Evolutionary conservation across 2,888 invertebrate species (phyloP).

Genomic region (Oxystoma pomonae): DNA sequence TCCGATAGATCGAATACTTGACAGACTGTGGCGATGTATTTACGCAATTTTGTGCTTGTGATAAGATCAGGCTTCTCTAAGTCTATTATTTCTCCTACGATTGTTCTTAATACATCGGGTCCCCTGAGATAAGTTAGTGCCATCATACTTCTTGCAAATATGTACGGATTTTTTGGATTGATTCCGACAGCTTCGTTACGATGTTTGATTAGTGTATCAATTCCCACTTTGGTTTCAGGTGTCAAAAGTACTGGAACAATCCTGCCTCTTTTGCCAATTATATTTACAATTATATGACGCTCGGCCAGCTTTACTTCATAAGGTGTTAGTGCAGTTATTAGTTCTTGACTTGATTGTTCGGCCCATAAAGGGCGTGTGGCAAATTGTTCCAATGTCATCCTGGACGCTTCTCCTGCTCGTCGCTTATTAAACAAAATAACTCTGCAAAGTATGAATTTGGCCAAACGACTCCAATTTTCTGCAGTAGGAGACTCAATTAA

Average conservation of each 20-base stretch:
- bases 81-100: too few relatives aligned
- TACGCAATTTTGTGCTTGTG: slow-evolving; percentile 30
- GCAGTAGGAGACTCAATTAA: too few relatives aligned
- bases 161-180: slow-evolving; percentile 20
- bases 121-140: slow-evolving; percentile 18
- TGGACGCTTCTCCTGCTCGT: slow-evolving; percentile 23
- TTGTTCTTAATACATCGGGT: slow-evolving; percentile 21
- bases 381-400: slow-evolving; percentile 22
- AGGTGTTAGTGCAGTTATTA: slow-evolving; percentile 18
- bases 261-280: slow-evolving; percentile 21
- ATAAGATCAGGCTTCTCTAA: slow-evolving; percentile 22
- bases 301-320: slow-evolving; percentile 24
- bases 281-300: slow-evolving; percentile 18
- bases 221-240: slow-evolving; percentile 16
- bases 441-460: slow-evolving; percentile 12
- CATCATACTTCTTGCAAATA: slow-evolving; percentile 20
- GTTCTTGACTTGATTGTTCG: slow-evolving; percentile 22
- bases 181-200: too few relatives aligned
- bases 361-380: too few relatives aligned
- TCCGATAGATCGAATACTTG: slow-evolving; percentile 31
- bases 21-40: slow-evolving; percentile 31
- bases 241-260: slow-evolving; percentile 25
- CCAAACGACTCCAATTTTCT: too few relatives aligned
- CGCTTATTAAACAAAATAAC: slow-evolving; percentile 29
- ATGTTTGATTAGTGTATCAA: slow-evolving; percentile 17